Evolutionary conservation across 2,797 vertebrate genomes (phyloP).

Genomic region (Chelmon rostratus): DNA sequence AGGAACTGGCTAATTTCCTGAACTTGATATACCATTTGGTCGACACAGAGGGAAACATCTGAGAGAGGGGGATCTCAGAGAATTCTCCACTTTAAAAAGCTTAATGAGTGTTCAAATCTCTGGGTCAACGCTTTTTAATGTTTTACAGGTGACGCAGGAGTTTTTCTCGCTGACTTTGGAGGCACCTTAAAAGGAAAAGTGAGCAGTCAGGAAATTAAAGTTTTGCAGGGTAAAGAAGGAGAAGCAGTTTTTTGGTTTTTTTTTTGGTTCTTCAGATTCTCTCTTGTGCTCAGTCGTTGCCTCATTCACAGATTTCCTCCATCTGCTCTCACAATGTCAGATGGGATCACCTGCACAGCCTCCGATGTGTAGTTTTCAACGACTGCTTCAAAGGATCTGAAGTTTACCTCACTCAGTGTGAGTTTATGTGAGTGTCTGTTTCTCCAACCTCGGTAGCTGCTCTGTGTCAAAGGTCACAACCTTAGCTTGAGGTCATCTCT

Average conservation of each 20-base stretch:
- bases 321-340: slow-evolving; percentile 19
- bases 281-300: slow-evolving; percentile 31
- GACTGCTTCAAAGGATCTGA: slow-evolving; percentile 43
- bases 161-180: slow-evolving; percentile 53
- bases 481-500: slow-evolving; percentile 64
- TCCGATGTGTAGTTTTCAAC: slow-evolving; percentile 6
- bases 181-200: slow-evolving; percentile 63
- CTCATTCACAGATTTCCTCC: slow-evolving; percentile 53
- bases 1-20: slow-evolving; percentile 89
- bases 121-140: slow-evolving; percentile 77
- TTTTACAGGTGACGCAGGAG: slow-evolving; percentile 76
- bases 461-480: slow-evolving; percentile 66
- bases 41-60: slow-evolving; percentile 77
- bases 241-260: slow-evolving; percentile 14
- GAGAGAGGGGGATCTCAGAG: slow-evolving; percentile 71
- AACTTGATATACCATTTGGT: slow-evolving; percentile 84
- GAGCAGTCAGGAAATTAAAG: slow-evolving; percentile 72
- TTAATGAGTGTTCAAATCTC: slow-evolving; percentile 80
- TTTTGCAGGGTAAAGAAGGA: slow-evolving; percentile 46
- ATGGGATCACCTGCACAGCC: slow-evolving; percentile 30
- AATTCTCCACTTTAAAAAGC: slow-evolving; percentile 71
- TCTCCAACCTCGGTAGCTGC: slow-evolving; percentile 36
- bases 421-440: slow-evolving; percentile 53
- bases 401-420: slow-evolving; percentile 34
- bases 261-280: slow-evolving; percentile 35